A percentile compares a stretch with the other conserved stretches of the same genome.
Conservation (phyloP, 2,113 vertebrate species). For the Tetraodon nigroviridis region DNA sequence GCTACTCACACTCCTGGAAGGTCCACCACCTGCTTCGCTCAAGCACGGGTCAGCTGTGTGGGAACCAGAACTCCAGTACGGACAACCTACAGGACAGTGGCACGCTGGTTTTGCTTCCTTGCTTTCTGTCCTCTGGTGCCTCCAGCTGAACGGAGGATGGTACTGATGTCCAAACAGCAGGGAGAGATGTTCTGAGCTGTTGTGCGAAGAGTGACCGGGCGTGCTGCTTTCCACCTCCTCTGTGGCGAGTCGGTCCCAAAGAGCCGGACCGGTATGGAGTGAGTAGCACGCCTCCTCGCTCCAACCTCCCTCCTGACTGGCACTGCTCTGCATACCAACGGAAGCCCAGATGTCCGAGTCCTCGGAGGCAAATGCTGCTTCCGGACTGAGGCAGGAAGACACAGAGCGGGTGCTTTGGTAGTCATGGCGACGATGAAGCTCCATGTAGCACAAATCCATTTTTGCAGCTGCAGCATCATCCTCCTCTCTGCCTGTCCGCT, state of each 20-base stretch:
- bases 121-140: constrained; percentile 21
- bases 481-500: constrained; percentile 18
- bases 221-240: constrained; percentile 65
- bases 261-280: constrained; percentile 25
- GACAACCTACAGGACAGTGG: constrained; percentile 63
- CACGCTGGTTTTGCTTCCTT: constrained; percentile 49
- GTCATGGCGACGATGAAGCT: constrained; percentile 41
- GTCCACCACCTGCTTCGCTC: constrained; percentile 57
- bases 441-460: constrained; percentile 34
- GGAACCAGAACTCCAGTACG: constrained; percentile 71
- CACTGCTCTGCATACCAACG: constrained; percentile 49
- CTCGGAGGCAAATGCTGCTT: constrained; percentile 34
- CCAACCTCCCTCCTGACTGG: constrained; percentile 61
- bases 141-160: constrained; percentile 62
- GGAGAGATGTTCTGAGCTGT: constrained; percentile 74
- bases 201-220: constrained; percentile 61
- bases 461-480: constrained; percentile 15
- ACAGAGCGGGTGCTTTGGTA: constrained; percentile 68
- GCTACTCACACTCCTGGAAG: constrained; percentile 68
- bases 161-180: constrained; percentile 67
- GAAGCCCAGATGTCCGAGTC: constrained; percentile 47
- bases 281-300: constrained; percentile 67
- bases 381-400: constrained; percentile 61
- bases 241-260: constrained; percentile 57
- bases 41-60: constrained; percentile 62